These are phyloP conservation scores for Nycticebus coucang DNA, from an alignment of 2,113 vertebrate genomes.

Conservation along the genomic window DNA sequence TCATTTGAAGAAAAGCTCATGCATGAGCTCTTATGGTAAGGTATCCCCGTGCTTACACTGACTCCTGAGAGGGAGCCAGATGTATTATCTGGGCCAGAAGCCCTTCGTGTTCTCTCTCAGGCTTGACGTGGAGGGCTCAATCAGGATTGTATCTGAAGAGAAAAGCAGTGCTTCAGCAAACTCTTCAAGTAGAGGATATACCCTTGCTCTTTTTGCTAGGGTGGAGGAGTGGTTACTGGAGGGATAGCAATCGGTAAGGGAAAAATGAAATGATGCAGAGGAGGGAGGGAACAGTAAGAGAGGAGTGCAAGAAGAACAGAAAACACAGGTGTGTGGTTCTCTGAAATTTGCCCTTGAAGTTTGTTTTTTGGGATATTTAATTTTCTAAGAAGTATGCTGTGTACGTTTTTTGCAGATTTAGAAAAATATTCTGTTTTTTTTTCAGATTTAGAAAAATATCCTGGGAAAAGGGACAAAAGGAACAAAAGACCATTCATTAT, in stretches of 20 bases:
- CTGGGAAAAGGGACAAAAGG: neutral
- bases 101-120: neutral
- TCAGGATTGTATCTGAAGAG: neutral
- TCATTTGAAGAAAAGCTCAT: neutral
- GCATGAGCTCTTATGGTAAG: neutral
- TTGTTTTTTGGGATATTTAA: neutral
- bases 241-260: neutral
- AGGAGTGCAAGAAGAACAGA: neutral
- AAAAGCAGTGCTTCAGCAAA: neutral
- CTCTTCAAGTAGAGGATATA: neutral
- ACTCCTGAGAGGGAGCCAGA: no score
- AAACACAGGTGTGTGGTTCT: neutral
- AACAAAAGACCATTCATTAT: neutral
- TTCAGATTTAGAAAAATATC: neutral
- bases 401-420: neutral
- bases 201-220: neutral
- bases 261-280: neutral
- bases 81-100: neutral
- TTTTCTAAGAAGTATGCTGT: neutral
- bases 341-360: neutral
- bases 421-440: neutral
- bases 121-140: neutral
- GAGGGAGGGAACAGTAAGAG: neutral
- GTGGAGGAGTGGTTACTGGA: neutral
- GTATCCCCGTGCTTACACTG: rapidly evolving